Percentiles rank a stretch among this genome's conserved stretches.
Conservation (phyloP, 2,888 invertebrate species). For the Apodemia zela region DNA sequence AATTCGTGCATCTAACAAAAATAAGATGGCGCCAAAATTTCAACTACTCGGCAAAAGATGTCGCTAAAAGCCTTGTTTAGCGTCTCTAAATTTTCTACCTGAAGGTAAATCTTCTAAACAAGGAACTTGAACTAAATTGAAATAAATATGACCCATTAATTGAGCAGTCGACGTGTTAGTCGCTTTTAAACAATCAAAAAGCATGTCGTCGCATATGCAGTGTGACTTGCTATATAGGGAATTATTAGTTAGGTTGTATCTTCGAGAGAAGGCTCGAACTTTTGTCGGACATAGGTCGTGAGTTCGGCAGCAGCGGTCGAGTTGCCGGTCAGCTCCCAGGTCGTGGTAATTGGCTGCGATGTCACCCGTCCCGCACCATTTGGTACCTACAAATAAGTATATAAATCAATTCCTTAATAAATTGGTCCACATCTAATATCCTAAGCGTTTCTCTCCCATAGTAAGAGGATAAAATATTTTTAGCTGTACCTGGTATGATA, state of each 20-base stretch:
- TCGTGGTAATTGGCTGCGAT: conserved; percentile 91
- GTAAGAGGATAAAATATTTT: not conserved
- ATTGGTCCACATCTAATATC: too few relatives aligned
- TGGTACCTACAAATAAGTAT: conserved; percentile 83
- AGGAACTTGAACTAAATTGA: conserved; percentile 89
- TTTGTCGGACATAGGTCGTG: conserved; percentile 96
- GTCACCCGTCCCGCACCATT: conserved; percentile 96
- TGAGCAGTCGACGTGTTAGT: conserved; percentile 86
- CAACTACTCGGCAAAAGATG: conserved; percentile 45
- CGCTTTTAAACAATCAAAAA: conserved; percentile 89
- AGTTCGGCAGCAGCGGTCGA: conserved; percentile 92
- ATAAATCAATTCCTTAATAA: too few relatives aligned
- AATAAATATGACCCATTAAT: conserved; percentile 91
- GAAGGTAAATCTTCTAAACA: conserved; percentile 82
- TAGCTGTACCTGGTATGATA: conserved; percentile 86
- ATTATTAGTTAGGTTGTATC: conserved; percentile 91
- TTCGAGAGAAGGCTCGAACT: conserved; percentile 82
- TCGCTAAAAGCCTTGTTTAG: conserved; percentile 74
- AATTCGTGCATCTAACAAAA: conserved; percentile 48
- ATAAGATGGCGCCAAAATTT: conserved; percentile 61
- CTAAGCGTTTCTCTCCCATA: too few relatives aligned
- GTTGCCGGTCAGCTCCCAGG: conserved; percentile 85
- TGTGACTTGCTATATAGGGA: conserved; percentile 93
- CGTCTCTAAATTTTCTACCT: conserved; percentile 70
- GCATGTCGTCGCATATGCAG: conserved; percentile 91